Conservation (phyloP, 2,888 invertebrate genomes). For the Tachina fera region DNA sequence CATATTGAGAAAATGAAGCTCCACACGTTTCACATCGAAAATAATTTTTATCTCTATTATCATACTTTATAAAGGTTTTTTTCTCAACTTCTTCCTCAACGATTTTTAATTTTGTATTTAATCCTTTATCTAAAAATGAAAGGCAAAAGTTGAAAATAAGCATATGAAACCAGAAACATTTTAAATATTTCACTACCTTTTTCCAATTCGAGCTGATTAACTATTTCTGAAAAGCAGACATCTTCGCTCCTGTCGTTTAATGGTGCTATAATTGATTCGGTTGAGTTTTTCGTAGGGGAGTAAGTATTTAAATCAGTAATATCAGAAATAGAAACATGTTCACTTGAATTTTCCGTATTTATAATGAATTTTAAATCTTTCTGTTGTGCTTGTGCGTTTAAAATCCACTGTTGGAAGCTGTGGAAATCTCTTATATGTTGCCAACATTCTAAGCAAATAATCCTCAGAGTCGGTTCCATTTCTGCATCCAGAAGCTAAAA, state of each 20-base stretch:
- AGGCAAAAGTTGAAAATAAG: constrained; percentile 9
- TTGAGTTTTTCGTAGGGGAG: neutral
- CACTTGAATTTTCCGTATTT: neutral
- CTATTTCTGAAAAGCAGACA: neutral
- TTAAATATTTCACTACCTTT: constrained; percentile 4
- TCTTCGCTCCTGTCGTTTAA: neutral
- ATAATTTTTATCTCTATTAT: neutral
- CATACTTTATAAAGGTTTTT: neutral
- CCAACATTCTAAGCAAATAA: constrained; percentile 53
- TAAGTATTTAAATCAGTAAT: constrained; percentile 4
- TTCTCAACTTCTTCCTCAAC: neutral
- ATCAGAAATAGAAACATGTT: neutral
- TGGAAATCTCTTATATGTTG: constrained; percentile 48
- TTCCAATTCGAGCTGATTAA: constrained; percentile 3
- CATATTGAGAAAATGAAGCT: constrained; percentile 45
- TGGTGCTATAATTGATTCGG: neutral
- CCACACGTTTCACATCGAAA: constrained; percentile 48
- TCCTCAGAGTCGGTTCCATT: neutral
- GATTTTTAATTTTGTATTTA: neutral
- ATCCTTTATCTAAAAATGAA: neutral
- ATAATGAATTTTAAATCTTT: constrained; percentile 21
- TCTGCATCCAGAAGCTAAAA: constrained; percentile 39
- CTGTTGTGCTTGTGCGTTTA: constrained; percentile 33
- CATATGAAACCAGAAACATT: neutral
- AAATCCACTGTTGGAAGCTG: constrained; percentile 43